phyloP scores from a whole-genome alignment of 2,888 invertebrate species.

The Stenoptilia bipunctidactyla region DNA sequence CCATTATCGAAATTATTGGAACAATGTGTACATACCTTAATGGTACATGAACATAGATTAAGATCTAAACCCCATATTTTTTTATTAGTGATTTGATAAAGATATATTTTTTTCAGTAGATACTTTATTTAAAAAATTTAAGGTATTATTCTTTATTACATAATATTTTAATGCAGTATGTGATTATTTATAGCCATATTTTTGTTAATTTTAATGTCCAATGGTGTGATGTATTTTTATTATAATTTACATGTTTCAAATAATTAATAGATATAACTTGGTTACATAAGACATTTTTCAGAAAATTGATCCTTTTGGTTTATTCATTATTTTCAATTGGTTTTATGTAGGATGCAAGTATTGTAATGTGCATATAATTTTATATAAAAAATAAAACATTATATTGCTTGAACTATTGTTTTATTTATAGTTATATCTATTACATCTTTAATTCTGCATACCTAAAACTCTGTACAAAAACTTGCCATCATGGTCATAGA shows the following conservation, averaged over 20 bases:
- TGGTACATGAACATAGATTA: neutral
- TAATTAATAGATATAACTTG: neutral
- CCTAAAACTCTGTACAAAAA: constrained; percentile 86
- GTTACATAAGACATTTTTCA: neutral
- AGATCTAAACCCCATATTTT: too few relatives aligned
- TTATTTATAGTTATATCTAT: constrained; percentile 7
- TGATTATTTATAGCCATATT: constrained; percentile 44
- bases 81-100: too few relatives aligned
- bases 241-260: constrained; percentile 21
- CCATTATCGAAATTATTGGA: constrained; percentile 19
- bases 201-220: constrained; percentile 47
- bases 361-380: constrained; percentile 61
- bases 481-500: constrained; percentile 83
- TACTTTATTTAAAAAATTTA: too few relatives aligned
- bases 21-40: neutral
- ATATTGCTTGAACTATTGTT: constrained; percentile 5
- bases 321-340: constrained; percentile 22
- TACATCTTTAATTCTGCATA: constrained; percentile 44
- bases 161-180: neutral
- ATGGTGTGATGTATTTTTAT: constrained; percentile 31
- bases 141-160: neutral
- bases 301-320: constrained; percentile 7
- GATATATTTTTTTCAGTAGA: too few relatives aligned
- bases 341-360: constrained; percentile 46
- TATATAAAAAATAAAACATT: constrained; percentile 37